phyloP scores from a whole-genome alignment of 2,888 invertebrate species.

The Steinernema carpocapsae region DNA sequence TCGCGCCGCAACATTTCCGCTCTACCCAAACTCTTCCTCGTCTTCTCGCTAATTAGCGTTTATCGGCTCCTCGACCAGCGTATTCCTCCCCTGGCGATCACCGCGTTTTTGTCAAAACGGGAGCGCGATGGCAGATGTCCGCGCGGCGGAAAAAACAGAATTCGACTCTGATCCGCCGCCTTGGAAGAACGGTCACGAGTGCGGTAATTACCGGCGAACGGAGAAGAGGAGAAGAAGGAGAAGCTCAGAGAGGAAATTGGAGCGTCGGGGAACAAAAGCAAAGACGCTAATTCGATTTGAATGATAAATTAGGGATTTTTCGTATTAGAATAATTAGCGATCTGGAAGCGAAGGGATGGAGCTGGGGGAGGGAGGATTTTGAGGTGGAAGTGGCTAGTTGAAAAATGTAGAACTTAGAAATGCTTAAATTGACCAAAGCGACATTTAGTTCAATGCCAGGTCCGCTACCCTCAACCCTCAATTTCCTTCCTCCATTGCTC shows the following conservation, averaged over 20 bases:
- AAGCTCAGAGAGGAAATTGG: conserved; percentile 21
- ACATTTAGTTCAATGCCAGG: too few species aligned
- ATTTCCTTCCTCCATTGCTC: too few species aligned
- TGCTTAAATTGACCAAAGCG: too few species aligned
- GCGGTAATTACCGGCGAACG: conserved; percentile 4
- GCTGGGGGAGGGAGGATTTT: not conserved
- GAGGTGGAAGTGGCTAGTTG: not conserved
- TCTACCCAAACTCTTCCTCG: not conserved
- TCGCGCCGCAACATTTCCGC: not conserved
- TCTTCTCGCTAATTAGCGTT: not conserved
- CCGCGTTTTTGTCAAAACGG: conserved; percentile 18
- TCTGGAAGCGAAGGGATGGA: not conserved
- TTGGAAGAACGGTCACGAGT: not conserved
- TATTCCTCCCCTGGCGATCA: not conserved
- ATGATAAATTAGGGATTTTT: conserved; percentile 14
- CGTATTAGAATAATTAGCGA: not conserved
- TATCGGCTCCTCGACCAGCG: not conserved
- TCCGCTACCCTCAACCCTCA: too few species aligned
- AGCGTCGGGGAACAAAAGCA: conserved; percentile 8
- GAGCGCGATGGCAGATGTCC: conserved; percentile 22
- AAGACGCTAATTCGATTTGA: conserved; percentile 5
- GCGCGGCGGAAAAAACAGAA: conserved; percentile 29
- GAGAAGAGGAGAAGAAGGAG: not conserved
- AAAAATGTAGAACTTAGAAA: not conserved
- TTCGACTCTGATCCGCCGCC: conserved; percentile 28